Evolutionary conservation across 2,888 invertebrate genomes (phyloP), one percentile per base, ranked within the genome.

Genomic region (Thalpophila matura): DNA sequence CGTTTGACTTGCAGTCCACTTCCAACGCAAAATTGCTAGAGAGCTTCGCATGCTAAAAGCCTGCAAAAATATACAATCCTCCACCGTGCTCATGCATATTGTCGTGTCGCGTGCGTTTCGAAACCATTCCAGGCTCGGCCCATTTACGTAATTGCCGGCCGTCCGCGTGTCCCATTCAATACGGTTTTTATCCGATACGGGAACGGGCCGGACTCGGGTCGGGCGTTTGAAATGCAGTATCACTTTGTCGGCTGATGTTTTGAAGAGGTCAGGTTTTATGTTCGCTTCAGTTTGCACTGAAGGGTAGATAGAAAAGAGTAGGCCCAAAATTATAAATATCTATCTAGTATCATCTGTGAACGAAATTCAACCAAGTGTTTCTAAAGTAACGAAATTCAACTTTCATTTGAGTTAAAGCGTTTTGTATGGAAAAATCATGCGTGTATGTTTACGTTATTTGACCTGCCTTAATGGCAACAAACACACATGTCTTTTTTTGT

Each of bases 141-240:
- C 80, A 79, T 79, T 77, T 62, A 58, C 62, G 58, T 79, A 77
- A 77, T 77, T 79, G 69, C 56, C 16, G 47, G 49, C 51, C 38
- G 60, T 26, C 46, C 50, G 56, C 16, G 54, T 51, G 37, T 53
- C 56, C 59, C 38, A 68, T 77, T 73, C 60, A 65, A 69, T 77
- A 77, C 55, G 46, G 42, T 43, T 62, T 58, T 45, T 46, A 54
- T 51, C 29, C 27, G 50, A 68, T 70, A 54, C 33, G 22, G 42
- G 29, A 35, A 47, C 42, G 33, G 37, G 14, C 31, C 24, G 46
- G 33, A 42, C 54, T 31, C 29, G 26, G 63, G 4, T 4, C 33
- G n/a, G 6, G 24, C 27, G 26, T 12, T 56, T 26, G 4, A 35
- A 50, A 60, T 60, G 33, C 18, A 12, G 22, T 45, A 6, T 56